Evolutionary conservation across 2,888 invertebrate genomes (phyloP).

Genomic region (Hirtodrosophila histrioides): DNA sequence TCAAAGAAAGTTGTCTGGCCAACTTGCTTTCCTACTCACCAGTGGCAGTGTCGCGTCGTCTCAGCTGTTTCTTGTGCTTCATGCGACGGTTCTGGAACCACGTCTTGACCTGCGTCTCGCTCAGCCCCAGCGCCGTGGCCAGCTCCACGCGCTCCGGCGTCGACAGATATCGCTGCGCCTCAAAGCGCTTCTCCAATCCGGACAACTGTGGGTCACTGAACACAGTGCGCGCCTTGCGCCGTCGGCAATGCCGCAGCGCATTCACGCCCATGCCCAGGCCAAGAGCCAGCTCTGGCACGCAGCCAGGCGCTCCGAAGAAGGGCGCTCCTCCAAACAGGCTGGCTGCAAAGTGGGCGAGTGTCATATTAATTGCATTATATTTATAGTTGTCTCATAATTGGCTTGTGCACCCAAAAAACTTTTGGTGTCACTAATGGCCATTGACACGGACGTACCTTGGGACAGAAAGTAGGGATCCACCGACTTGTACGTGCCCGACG

Average conservation of each 20-base stretch:
- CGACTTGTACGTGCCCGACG: conserved; percentile 88
- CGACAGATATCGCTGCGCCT: conserved; percentile 95
- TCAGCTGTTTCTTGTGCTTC: conserved; percentile 97
- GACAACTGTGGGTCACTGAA: conserved; percentile 92
- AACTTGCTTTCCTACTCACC: conserved; percentile 71
- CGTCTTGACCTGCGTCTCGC: conserved; percentile 98
- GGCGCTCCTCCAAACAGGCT: conserved; percentile 84
- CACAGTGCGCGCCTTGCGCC: conserved; percentile 97
- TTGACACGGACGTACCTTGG: conserved; percentile 86
- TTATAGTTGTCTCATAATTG: conserved; percentile 39
- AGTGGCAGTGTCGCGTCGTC: conserved; percentile 83
- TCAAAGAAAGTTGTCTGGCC: conserved; percentile 48
- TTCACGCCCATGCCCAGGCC: conserved; percentile 85
- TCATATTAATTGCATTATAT: conserved; percentile 62
- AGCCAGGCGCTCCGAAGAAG: conserved; percentile 82
- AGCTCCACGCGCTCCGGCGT: conserved; percentile 98
- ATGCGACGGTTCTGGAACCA: conserved; percentile 99
- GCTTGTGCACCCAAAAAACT: conserved; percentile 47
- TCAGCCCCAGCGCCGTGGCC: conserved; percentile 95
- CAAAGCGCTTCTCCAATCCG: conserved; percentile 97
- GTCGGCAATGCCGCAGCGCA: conserved; percentile 95
- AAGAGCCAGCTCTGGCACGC: conserved; percentile 83
- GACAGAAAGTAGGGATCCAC: conserved; percentile 90
- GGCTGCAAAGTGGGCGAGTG: conserved; percentile 55
- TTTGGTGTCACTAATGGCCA: conserved; percentile 73